Evolutionary conservation across 2,888 invertebrate genomes (phyloP).

Genomic region (Platycnemis pennipes): DNA sequence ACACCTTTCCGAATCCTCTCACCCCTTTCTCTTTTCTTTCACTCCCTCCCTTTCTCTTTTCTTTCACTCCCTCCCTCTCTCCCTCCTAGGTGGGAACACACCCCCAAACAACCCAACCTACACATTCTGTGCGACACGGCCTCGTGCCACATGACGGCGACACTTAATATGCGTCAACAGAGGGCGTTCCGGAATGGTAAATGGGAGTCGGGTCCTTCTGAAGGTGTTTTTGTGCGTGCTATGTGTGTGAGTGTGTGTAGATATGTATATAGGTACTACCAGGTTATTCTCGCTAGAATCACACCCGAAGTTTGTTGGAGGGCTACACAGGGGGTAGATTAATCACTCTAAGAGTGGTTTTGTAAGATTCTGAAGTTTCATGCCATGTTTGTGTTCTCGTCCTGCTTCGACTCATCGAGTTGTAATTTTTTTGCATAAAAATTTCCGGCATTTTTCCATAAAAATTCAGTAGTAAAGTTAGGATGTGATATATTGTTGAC

Average conservation of each 20-base stretch:
- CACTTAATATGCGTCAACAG: conserved; percentile 64
- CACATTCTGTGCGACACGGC: not conserved
- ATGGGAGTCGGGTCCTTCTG: not conserved
- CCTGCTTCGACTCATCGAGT: too few species aligned
- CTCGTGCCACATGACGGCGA: conserved; percentile 30
- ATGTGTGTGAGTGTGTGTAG: not conserved
- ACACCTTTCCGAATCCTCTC: not conserved
- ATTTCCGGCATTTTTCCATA: too few species aligned
- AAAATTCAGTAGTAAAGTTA: too few species aligned
- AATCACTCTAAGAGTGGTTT: too few species aligned
- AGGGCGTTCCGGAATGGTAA: not conserved
- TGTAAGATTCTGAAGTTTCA: too few species aligned
- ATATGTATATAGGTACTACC: too few species aligned
- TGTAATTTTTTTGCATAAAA: too few species aligned
- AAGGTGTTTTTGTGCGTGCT: not conserved
- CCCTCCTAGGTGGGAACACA: not conserved
- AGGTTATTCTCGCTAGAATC: too few species aligned
- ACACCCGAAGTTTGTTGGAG: too few species aligned
- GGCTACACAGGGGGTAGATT: too few species aligned
- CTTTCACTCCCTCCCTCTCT: not conserved
- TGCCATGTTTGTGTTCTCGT: too few species aligned
- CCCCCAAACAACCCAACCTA: not conserved
- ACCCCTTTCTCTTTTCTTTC: not conserved
- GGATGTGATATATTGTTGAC: too few species aligned
- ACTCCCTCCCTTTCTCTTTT: not conserved